Evolutionary conservation across 2,797 vertebrate species (phyloP), one percentile per base, ranked within the genome.

Genomic region (Pachyuromys duprasi): DNA sequence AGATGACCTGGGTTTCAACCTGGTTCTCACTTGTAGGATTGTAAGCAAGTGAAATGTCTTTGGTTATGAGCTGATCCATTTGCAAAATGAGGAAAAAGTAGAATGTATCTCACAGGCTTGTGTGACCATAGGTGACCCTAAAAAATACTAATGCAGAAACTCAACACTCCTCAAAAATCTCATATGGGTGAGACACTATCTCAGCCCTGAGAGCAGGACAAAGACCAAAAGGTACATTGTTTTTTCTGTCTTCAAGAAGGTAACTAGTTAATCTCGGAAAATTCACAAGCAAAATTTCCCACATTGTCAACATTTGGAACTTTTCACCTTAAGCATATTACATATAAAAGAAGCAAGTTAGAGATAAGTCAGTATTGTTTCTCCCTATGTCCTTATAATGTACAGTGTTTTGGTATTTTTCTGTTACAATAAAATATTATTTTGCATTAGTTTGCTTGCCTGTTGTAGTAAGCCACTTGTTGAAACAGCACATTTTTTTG

Each of bases 71-170:
- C 81, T 62, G 91, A 18, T 26, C 75, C 9, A 57, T 86, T 75
- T 95, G 6, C 57, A 74, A 97, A 91, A 62, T 89, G 12, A 89
- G 12, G 2, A 89, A 74, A 65, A 90, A 86, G 17, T 83, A 72
- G 4, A 83, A 45, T 53, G 14, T 90, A 60, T 69, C 14, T 86
- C n/a, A 69, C 0, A 62, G 39, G 12, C 82, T 60, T 92, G 24
- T 31, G 72, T 36, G 57, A 28, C 8, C n/a, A 57, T 57, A 31
- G 72, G 5, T 70, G 84, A 92, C 1, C 17, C 92, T 36, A 55
- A 28, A 83, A 2, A 55, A 14, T n/a, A 28, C 9, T 15, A 70
- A 26, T 18, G 12, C 17, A 69, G 13, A 69, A 89, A 83, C 24
- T 92, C 24, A 94, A 65, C 31, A 78, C 67, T 86, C 22, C 22